Conservation (phyloP, 1,140 invertebrate genomes). For the Lycorma delicatula region DNA sequence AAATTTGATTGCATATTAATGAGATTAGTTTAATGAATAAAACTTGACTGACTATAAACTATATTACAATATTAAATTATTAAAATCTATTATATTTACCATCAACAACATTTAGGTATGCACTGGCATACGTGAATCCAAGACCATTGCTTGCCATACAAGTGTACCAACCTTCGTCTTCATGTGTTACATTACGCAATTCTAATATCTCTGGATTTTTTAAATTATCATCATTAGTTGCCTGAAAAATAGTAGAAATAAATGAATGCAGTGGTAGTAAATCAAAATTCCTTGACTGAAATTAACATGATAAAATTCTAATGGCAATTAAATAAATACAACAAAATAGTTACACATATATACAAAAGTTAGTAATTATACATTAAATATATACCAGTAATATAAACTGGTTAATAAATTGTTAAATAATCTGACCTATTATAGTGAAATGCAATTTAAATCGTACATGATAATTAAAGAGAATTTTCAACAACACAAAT, state of each 20-base stretch:
- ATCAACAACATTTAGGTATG: slow-evolving; percentile 76
- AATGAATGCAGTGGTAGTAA: background rate
- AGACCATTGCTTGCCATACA: slow-evolving; percentile 79
- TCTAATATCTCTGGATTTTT: slow-evolving; percentile 59
- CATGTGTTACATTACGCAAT: slow-evolving; percentile 72
- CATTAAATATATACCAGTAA: no score
- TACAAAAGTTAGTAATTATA: no score
- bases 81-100: slow-evolving; percentile 50
- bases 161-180: slow-evolving; percentile 88
- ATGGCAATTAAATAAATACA: no score
- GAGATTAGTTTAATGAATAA: background rate
- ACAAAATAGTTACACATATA: no score
- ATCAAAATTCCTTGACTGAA: background rate
- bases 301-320: no score
- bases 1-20: no score
- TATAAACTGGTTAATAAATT: no score
- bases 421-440: no score
- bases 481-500: no score
- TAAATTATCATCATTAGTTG: slow-evolving; percentile 16
- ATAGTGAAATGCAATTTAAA: no score
- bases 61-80: no score
- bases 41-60: background rate
- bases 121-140: slow-evolving; percentile 65
- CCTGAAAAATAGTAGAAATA: background rate
- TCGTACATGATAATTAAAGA: no score